Base-by-base conservation (phyloP, 2,113 vertebrate species). In the Garra rufa region DNA sequence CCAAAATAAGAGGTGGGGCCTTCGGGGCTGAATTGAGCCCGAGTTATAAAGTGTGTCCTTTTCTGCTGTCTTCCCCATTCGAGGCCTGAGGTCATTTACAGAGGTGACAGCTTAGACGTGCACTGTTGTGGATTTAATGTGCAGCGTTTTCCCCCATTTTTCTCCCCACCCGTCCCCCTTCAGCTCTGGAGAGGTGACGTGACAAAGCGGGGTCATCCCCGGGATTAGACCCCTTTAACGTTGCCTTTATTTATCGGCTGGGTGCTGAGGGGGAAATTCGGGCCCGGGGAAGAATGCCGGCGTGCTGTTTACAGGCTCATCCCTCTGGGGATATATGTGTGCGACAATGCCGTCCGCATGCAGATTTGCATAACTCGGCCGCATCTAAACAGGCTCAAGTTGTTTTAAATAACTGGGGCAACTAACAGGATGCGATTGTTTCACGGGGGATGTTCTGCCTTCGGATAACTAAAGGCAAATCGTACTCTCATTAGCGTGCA, bases 181-280 rank as follows among this genome's bases (percentile, higher is more conserved):
- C 55, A 87, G 87, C 85, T 85, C 75, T 50, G 80, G 86, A 81
- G 88, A 91, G 90, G 88, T 92, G 86, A 84, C 61, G 87, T 89
- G 92, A 93, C 90, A 93, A 92, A 92, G 90, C 90, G 81, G 81
- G 91, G 91, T 93, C 91, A 90, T 89, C 87, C 63, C 63, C 69
- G n/a, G 91, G 91, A 93, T 93, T 91, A 92, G 85, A 88, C 86
- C 88, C 75, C 65, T 89, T 88, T 78, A 87, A 87, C 84, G 74
- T 87, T 50, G 87, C 84, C 81, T 90, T 89, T 90, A 89, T 92
- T 89, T 89, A 90, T 88, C 84, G 91, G 86, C 90, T 88, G 82
- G 89, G 86, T 81, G 88, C 87, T 88, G 78, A 85, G 88, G 89
- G 88, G 89, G 87, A 90, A 85, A 88, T 87, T 85, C 83, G 81